phyloP scores from a whole-genome alignment of 2,113 vertebrate species.

The Sylvicapra grimmia region DNA sequence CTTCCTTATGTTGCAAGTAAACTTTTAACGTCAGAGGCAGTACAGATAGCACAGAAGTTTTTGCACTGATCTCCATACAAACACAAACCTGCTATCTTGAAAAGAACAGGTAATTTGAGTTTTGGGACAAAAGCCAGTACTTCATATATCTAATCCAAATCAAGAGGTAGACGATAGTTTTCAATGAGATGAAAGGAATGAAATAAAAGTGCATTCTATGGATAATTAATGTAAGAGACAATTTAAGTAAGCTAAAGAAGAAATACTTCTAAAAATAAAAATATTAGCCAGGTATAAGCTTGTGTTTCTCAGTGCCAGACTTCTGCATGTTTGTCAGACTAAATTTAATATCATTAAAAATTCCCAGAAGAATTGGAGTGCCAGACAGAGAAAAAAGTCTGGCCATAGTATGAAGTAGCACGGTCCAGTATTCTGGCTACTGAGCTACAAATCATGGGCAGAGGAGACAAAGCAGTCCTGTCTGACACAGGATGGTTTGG shows the following conservation, averaged over 20 bases:
- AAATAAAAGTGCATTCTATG: constrained; percentile 71
- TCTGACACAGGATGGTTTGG: not conserved
- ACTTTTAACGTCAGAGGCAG: constrained; percentile 74
- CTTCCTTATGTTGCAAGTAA: constrained; percentile 74
- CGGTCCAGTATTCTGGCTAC: not conserved
- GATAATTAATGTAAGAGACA: constrained; percentile 67
- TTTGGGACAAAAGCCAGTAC: constrained; percentile 73
- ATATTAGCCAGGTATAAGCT: constrained; percentile 69
- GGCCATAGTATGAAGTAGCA: not conserved
- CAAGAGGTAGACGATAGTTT: constrained; percentile 66
- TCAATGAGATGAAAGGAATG: constrained; percentile 62
- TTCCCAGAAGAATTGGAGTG: not conserved
- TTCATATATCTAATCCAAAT: constrained; percentile 71
- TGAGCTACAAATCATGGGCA: not conserved
- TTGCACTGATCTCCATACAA: constrained; percentile 73
- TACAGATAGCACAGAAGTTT: constrained; percentile 73
- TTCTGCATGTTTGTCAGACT: constrained; percentile 63
- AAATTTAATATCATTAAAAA: constrained; percentile 58
- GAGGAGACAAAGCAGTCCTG: not conserved
- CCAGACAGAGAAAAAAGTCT: not conserved
- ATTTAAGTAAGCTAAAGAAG: constrained; percentile 69
- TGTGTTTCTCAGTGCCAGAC: constrained; percentile 69
- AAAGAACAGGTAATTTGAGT: constrained; percentile 71
- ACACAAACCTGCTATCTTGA: constrained; percentile 69
- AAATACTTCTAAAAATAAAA: constrained; percentile 61